phyloP scores from a whole-genome alignment of 2,113 vertebrate genomes.

The Callipepla californica region DNA sequence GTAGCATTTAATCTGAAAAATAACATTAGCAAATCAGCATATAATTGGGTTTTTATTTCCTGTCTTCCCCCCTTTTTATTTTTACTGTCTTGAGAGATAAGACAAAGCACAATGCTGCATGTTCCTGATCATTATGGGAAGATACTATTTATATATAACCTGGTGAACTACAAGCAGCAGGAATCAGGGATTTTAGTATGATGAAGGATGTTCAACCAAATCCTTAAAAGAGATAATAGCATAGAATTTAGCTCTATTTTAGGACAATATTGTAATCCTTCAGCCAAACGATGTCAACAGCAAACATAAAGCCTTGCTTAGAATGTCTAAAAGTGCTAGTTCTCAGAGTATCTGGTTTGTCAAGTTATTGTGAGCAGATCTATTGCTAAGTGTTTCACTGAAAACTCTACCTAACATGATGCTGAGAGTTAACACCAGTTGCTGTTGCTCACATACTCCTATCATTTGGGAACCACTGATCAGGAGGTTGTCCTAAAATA shows the following conservation, averaged over 20 bases:
- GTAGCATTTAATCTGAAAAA: conserved; percentile 84
- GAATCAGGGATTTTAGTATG: neutral
- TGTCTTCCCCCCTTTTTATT: conserved; percentile 5
- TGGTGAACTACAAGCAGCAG: neutral
- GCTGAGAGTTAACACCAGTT: neutral
- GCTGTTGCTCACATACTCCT: neutral
- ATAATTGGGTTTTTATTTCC: conserved; percentile 79
- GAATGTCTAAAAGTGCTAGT: neutral
- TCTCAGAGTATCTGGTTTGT: neutral
- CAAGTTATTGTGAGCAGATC: neutral
- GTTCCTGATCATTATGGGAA: conserved; percentile 28
- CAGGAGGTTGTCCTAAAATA: neutral
- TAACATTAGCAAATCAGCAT: conserved; percentile 81
- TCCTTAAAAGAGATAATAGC: neutral
- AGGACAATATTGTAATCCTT: neutral
- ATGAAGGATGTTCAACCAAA: neutral
- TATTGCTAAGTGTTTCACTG: neutral
- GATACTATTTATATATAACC: neutral
- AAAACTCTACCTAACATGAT: neutral
- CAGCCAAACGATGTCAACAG: conserved; percentile 4
- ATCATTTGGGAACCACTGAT: neutral
- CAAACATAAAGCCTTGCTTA: neutral
- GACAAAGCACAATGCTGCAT: conserved; percentile 35
- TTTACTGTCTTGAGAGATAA: conserved; percentile 48
- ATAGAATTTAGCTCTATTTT: neutral